Conservation (phyloP, 2,113 vertebrate species). For the Myanophis thanlyinensis region DNA sequence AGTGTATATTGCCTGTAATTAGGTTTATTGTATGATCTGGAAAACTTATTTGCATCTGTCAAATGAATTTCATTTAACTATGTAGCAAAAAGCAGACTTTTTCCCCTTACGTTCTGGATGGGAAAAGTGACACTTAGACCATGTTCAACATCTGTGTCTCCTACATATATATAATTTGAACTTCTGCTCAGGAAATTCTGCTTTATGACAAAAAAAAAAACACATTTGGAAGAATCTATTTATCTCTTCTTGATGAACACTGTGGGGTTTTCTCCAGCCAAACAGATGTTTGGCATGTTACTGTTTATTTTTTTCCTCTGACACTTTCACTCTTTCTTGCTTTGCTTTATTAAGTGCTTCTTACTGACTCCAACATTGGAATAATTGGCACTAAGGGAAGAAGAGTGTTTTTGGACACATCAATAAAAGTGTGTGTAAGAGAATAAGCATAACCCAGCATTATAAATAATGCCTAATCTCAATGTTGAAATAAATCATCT, state of each 20-base stretch:
- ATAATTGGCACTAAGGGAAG: slow-evolving; percentile 46
- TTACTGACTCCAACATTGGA: slow-evolving; percentile 18
- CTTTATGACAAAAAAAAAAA: background rate
- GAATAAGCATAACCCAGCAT: background rate
- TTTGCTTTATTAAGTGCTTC: background rate
- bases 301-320: slow-evolving; percentile 22
- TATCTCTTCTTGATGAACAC: slow-evolving; percentile 32
- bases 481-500: background rate
- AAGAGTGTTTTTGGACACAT: slow-evolving; percentile 36
- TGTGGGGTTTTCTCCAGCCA: slow-evolving; percentile 45
- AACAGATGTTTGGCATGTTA: slow-evolving; percentile 30
- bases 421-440: background rate
- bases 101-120: background rate
- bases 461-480: background rate
- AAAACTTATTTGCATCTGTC: background rate
- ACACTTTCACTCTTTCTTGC: slow-evolving; percentile 34
- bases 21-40: background rate
- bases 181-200: background rate
- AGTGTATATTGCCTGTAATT: background rate
- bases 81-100: background rate
- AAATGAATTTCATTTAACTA: background rate
- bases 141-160: background rate
- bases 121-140: background rate
- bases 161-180: background rate
- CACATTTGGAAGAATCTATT: background rate